phyloP scores from a whole-genome alignment of 1,140 invertebrate species.

The Drosophila lowei region DNA sequence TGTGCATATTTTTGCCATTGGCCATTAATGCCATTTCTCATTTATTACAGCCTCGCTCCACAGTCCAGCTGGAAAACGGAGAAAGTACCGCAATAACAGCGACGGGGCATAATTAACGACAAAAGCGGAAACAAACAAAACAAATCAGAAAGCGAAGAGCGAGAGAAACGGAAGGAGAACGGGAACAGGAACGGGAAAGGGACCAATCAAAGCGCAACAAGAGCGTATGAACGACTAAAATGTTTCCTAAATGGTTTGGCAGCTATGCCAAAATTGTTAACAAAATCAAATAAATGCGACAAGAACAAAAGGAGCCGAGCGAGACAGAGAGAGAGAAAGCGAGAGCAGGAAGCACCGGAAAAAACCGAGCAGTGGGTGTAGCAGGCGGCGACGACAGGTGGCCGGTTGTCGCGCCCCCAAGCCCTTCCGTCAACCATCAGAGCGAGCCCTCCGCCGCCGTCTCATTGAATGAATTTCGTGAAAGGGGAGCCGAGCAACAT shows the following conservation, averaged over 20 bases:
- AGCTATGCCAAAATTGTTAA: conserved; percentile 68
- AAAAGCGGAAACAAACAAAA: conserved; percentile 35
- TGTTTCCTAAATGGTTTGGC: conserved; percentile 64
- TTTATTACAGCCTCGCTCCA: conserved; percentile 64
- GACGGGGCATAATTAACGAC: conserved; percentile 55
- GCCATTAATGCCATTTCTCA: conserved; percentile 62
- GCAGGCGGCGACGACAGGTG: conserved; percentile 66
- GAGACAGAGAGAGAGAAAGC: conserved; percentile 8
- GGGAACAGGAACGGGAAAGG: not conserved
- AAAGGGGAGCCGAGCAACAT: conserved; percentile 2
- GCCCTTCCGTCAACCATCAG: not conserved
- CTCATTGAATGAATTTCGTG: conserved; percentile 61
- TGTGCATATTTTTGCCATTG: conserved; percentile 39
- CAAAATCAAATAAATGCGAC: conserved; percentile 68
- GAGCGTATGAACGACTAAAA: conserved; percentile 7
- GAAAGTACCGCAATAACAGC: conserved; percentile 22
- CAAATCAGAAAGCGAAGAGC: conserved; percentile 24
- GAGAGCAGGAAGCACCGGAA: conserved; percentile 29
- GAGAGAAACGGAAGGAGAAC: not conserved
- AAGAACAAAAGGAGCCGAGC: conserved; percentile 13
- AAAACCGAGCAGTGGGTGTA: conserved; percentile 3
- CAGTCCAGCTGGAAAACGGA: conserved; percentile 5
- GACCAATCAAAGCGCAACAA: conserved; percentile 25
- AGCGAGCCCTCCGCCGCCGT: conserved; percentile 34
- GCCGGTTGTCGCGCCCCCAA: conserved; percentile 32